Conservation (phyloP, 2,888 invertebrate species). For the Microplitis deprimator region DNA sequence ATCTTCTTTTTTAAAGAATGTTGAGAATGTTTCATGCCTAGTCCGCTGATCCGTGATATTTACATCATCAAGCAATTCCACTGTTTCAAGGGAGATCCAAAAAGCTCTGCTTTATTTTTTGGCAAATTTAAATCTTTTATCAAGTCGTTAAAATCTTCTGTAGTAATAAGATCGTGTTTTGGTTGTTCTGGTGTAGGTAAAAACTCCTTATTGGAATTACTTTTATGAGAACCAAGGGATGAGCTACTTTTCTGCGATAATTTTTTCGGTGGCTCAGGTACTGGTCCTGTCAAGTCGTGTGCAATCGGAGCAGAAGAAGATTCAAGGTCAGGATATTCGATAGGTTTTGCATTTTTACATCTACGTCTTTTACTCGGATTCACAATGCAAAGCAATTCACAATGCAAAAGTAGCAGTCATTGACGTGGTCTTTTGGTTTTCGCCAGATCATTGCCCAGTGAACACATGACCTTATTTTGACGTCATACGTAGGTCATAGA, state of each 20-base stretch:
- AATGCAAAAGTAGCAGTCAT: conserved; percentile 61
- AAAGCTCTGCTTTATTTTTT: conserved; percentile 49
- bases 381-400: conserved; percentile 53
- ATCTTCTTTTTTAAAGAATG: conserved; percentile 40
- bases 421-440: conserved; percentile 57
- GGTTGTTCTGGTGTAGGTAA: conserved; percentile 28
- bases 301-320: conserved; percentile 32
- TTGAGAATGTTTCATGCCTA: conserved; percentile 36
- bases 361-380: conserved; percentile 41
- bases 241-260: conserved; percentile 28
- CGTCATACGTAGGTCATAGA: too few species aligned
- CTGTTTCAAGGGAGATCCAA: conserved; percentile 48
- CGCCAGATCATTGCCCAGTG: too few species aligned
- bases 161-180: conserved; percentile 36
- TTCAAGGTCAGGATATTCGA: conserved; percentile 43
- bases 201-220: conserved; percentile 28
- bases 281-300: conserved; percentile 25
- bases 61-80: conserved; percentile 44
- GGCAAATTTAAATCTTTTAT: conserved; percentile 50
- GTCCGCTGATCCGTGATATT: conserved; percentile 40
- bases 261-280: conserved; percentile 31
- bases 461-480: too few species aligned
- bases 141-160: conserved; percentile 51
- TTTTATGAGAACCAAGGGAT: conserved; percentile 28
- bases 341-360: conserved; percentile 46